Base-by-base conservation (phyloP, 2,797 vertebrate species). In the Siniperca scherzeri region DNA sequence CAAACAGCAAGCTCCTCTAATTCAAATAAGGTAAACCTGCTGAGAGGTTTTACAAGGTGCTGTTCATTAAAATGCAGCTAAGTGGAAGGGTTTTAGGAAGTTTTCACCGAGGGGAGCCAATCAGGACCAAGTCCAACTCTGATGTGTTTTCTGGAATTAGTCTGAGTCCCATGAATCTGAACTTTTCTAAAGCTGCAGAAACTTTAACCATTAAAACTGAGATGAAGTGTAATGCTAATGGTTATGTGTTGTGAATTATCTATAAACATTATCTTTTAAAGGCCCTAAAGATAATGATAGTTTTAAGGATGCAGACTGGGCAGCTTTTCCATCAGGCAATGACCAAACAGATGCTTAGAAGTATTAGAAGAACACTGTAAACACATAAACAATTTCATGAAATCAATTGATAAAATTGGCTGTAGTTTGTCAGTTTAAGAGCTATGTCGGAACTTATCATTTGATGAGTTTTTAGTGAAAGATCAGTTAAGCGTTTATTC, bases 11-110 rank as follows among this genome's bases (percentile, higher is more conserved):
- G 67, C 42, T 60, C 17, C 65, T 74, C 59, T 67, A 53, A 89
- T 80, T 90, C 64, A 77, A 82, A 86, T 65, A 62, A 84, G 64
- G 48, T 62, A 64, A 88, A 87, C 81, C 88, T 88, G 83, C 83
- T 66, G 84, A 84, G 91, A 82, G 71, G 67, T 17, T 81, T 73
- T 70, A 59, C 38, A 71, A 69, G 19, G 62, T 59, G 55, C 30
- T 70, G 25, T 77, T 90, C 73, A 87, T 92, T 93, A 88, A 90
- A 76, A 56, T 40, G 52, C 60, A 74, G 79, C 81, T 86, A 80
- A 81, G 42, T 81, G 65, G 71, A 78, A 80, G 69, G 36, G 65
- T 68, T 82, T 82, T 42, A 61, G 48, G 46, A 64, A 6, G 65
- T 48, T 86, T 60, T 87, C 65, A 80, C 69, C 0, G 21, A 75